phyloP scores from a whole-genome alignment of 2,113 vertebrate genomes.

The Cygnus buccinator region DNA sequence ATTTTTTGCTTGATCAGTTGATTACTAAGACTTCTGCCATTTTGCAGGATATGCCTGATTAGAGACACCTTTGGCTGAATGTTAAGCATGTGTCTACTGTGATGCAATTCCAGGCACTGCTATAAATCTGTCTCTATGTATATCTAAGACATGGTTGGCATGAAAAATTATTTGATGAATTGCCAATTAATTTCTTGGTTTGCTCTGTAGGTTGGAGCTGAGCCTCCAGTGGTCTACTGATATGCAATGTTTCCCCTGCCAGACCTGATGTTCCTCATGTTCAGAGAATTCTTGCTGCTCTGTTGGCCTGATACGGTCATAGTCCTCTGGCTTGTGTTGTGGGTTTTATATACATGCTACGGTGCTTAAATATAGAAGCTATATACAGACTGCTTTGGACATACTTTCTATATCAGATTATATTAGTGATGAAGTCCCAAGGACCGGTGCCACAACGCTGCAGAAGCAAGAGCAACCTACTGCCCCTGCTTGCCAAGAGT shows the following conservation, averaged over 20 bases:
- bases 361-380: not conserved
- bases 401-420: not conserved
- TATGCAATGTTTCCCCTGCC: not conserved
- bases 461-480: not conserved
- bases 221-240: not conserved
- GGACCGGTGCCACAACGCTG: not conserved
- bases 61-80: not conserved
- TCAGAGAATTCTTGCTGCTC: not conserved
- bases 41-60: not conserved
- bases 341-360: accelerated
- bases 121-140: not conserved
- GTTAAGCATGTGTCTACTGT: not conserved
- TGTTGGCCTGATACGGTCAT: not conserved
- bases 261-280: accelerated
- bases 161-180: not conserved
- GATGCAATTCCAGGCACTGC: not conserved
- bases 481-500: not conserved
- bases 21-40: not conserved
- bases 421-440: not conserved
- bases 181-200: not conserved
- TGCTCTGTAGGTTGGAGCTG: not conserved
- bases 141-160: not conserved
- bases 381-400: not conserved
- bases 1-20: not conserved
- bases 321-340: not conserved